These are phyloP conservation scores for Aphidius gifuensis DNA, from an alignment of 1,140 invertebrate species.

Conservation along the genomic window DNA sequence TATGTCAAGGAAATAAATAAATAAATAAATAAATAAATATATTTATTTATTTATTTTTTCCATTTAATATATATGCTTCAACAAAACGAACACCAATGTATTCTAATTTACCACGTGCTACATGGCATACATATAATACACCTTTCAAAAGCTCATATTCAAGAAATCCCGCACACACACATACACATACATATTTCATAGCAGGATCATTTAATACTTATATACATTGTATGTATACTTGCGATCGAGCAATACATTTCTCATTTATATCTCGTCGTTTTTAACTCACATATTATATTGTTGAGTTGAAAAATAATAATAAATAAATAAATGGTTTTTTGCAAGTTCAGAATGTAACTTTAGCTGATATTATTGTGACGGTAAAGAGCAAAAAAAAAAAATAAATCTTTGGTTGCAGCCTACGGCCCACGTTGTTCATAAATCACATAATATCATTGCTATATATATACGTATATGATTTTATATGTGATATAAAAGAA, in stretches of 20 bases:
- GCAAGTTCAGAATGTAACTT: constrained; percentile 8
- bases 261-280: no score
- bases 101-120: constrained; percentile 26
- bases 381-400: constrained; percentile 50
- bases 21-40: constrained; percentile 7
- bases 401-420: constrained; percentile 50
- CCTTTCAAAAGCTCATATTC: no score
- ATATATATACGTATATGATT: no score
- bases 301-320: no score
- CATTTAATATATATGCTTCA: constrained; percentile 12
- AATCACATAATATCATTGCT: constrained; percentile 41
- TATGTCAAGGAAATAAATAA: neutral
- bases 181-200: no score
- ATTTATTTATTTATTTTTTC: constrained; percentile 3
- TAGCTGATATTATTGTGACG: constrained; percentile 42
- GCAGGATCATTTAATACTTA: no score
- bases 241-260: no score
- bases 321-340: no score
- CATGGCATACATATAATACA: constrained; percentile 12
- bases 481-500: no score
- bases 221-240: no score
- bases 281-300: no score
- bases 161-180: no score
- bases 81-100: constrained; percentile 21
- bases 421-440: constrained; percentile 42